These are phyloP conservation scores for Sebastes miniatus DNA, from an alignment of 2,797 vertebrate genomes.

Conservation along the genomic window DNA sequence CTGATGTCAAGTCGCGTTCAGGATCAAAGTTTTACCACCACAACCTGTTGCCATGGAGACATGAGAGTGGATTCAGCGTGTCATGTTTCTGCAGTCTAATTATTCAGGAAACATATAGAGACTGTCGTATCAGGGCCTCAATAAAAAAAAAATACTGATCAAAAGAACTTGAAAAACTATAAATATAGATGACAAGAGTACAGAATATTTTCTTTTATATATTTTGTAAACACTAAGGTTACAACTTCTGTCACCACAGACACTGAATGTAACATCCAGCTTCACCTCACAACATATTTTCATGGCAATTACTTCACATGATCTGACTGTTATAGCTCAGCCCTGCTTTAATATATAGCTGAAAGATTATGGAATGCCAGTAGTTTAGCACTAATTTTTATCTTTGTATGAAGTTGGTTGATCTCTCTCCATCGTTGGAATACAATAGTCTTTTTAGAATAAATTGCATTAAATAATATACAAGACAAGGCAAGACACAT, in stretches of 20 bases:
- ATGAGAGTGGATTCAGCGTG: constrained; percentile 15
- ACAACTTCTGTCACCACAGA: background rate
- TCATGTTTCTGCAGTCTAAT: constrained; percentile 16
- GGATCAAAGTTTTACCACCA: constrained; percentile 35
- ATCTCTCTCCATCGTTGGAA: background rate
- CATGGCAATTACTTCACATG: background rate
- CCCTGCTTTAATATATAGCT: background rate
- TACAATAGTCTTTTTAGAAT: background rate
- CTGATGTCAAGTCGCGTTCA: background rate
- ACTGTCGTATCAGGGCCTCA: background rate
- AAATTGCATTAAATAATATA: background rate
- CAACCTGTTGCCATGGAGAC: constrained; percentile 52
- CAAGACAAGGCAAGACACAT: background rate
- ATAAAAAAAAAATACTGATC: background rate
- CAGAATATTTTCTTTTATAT: background rate
- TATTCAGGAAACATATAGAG: constrained; percentile 6
- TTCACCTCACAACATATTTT: background rate
- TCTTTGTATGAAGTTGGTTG: background rate
- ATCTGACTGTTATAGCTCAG: background rate
- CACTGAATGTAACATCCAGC: background rate
- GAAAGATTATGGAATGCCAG: background rate
- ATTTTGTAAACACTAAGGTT: background rate
- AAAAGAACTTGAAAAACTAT: background rate
- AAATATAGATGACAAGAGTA: background rate
- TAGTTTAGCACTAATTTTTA: background rate